Evolutionary conservation across 2,113 vertebrate species (phyloP).

Genomic region (Potamarius usumacintae): DNA sequence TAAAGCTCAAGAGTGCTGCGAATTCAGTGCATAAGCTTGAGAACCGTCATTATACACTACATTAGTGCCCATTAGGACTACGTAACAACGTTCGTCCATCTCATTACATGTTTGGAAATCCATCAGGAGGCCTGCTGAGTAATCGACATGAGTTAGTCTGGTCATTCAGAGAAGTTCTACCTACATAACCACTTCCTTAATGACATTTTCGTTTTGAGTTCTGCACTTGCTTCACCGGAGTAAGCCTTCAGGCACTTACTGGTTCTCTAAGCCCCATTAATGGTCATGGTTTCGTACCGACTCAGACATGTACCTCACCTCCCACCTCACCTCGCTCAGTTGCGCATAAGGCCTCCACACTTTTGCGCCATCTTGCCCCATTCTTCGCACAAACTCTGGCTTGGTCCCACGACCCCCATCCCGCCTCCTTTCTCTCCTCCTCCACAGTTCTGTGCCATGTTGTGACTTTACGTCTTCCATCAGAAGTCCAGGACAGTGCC

Average conservation of each 20-base stretch:
- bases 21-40: constrained; percentile 25
- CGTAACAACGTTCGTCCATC: constrained; percentile 37
- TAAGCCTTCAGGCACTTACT: constrained; percentile 1
- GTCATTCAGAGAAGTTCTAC: constrained; percentile 22
- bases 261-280: neutral
- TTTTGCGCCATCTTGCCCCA: no score
- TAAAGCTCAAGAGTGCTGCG: constrained; percentile 18
- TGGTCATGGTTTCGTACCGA: neutral
- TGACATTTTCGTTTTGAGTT: neutral
- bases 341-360: no score
- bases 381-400: no score
- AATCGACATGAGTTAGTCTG: neutral
- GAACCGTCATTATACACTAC: constrained; percentile 43
- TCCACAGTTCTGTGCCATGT: no score
- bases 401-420: no score
- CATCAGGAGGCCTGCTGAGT: constrained; percentile 14
- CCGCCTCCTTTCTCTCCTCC: no score
- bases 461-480: no score
- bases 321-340: no score
- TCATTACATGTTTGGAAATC: constrained; percentile 39
- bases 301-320: neutral
- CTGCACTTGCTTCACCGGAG: neutral
- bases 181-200: neutral
- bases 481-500: no score
- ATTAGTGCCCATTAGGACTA: constrained; percentile 48